phyloP scores from a whole-genome alignment of 2,113 vertebrate species.

The Tamias sibiricus region DNA sequence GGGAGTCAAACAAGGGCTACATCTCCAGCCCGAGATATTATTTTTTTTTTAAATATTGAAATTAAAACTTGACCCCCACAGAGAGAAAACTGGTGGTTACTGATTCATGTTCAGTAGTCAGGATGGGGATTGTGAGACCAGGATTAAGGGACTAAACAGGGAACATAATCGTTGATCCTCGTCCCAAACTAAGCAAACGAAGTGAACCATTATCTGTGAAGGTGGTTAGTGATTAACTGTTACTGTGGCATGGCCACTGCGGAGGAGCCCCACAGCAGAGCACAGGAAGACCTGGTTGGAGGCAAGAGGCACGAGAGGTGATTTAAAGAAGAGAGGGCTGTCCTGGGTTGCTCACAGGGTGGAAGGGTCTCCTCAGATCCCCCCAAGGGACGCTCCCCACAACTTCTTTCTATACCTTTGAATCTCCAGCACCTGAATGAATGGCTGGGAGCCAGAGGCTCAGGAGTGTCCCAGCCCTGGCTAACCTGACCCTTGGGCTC shows the following conservation, averaged over 20 bases:
- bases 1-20: not conserved
- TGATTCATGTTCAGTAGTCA: not conserved
- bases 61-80: not conserved
- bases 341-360: not conserved
- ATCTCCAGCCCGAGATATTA: not conserved
- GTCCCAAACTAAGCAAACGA: not conserved
- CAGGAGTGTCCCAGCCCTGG: not conserved
- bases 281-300: not conserved
- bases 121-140: not conserved
- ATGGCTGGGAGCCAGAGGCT: not conserved
- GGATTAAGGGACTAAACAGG: not conserved
- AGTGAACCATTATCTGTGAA: not conserved
- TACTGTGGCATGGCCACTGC: not conserved
- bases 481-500: conserved; percentile 7
- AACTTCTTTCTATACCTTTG: not conserved
- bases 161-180: not conserved
- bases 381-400: not conserved
- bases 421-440: not conserved
- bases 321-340: not conserved
- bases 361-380: not conserved
- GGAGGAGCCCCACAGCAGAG: not conserved
- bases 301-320: not conserved
- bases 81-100: not conserved
- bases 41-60: not conserved
- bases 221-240: not conserved